Base-by-base conservation (phyloP, 1,140 invertebrate genomes). In the Drosophila mayri region DNA sequence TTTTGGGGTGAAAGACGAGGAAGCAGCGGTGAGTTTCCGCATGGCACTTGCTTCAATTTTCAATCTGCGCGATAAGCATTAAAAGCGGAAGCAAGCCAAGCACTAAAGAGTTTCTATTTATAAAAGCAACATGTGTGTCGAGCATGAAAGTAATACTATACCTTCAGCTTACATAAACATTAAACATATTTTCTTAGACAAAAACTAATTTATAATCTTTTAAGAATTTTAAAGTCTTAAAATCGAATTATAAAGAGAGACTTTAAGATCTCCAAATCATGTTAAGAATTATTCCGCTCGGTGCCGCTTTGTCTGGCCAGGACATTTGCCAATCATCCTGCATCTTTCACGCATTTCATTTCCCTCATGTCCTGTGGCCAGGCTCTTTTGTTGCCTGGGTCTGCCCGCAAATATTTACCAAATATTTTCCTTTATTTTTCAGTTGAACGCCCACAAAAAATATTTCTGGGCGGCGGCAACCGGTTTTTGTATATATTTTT, bases 381-480 rank as follows among this genome's bases (percentile, higher is more conserved):
- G 38, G 28, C 10, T 43, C 40, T 1, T 46, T 58, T 66, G 52
- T 65, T 67, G 54, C 20, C 57, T 35, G 37, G 52, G 35, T 22
- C 40, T 44, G 62, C 40, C 43, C 50, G 71, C 83, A 86, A 86
- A 86, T 86, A 88, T 87, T 87, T 87, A 87, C 83, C 67, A 87
- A 87, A 87, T 87, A 80, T 84, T 88, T 88, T 87, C 50, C 76
- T 76, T 87, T 76, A 60, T 65, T 73, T 87, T 87, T 79, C 64
- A 44, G 55, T 72, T 63, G 44, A 40, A 84, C 81, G 81, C 81
- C 81, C 71, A 79, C 55, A n/a, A 59, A 72, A 65, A 64, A 30
- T 67, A 68, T 68, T 66, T 40, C 22, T 35, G 61, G 37, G 35
- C 11, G 61, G 61, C n/a, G 28, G 32, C 68, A 72, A 54, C 68